A percentile compares a stretch with the other conserved stretches of the same genome.
phyloP scores from a whole-genome alignment of 2,797 vertebrate genomes.

The Galago senegalensis region DNA sequence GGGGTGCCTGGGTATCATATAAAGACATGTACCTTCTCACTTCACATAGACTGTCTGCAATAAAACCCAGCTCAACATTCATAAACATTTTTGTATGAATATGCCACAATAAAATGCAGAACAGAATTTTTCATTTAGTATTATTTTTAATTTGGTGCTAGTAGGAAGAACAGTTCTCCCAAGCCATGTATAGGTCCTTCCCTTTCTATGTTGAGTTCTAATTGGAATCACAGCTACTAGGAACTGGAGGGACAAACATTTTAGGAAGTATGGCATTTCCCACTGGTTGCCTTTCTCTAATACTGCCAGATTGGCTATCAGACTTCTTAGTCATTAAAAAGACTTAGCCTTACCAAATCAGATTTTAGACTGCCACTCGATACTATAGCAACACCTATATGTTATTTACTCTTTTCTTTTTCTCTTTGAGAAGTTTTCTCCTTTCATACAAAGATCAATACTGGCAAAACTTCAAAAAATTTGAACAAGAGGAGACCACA shows the following conservation, averaged over 20 bases:
- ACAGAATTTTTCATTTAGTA: constrained; percentile 2
- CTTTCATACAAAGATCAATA: constrained; percentile 32
- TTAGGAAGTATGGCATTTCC: not conserved
- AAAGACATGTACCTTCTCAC: not conserved
- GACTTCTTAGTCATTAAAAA: not conserved
- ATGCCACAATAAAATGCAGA: constrained; percentile 9
- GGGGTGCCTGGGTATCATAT: not conserved
- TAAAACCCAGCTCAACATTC: not conserved
- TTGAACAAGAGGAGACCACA: not conserved
- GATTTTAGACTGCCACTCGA: not conserved
- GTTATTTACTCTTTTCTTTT: constrained; percentile 19
- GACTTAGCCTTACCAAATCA: not conserved
- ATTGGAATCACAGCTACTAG: not conserved
- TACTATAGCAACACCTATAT: not conserved
- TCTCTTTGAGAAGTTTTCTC: constrained; percentile 20
- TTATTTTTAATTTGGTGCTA: not conserved
- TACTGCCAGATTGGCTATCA: not conserved
- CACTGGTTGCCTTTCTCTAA: not conserved
- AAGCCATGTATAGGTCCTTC: not conserved
- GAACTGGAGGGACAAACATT: not conserved
- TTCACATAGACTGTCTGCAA: not conserved
- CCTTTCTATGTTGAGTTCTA: not conserved
- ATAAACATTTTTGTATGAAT: not conserved
- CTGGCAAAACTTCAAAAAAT: not conserved
- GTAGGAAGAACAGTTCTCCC: not conserved